Percentiles rank a stretch among this genome's conserved stretches.
Conservation (phyloP, 2,797 vertebrate species). For the Odontamblyopus rebecca region DNA sequence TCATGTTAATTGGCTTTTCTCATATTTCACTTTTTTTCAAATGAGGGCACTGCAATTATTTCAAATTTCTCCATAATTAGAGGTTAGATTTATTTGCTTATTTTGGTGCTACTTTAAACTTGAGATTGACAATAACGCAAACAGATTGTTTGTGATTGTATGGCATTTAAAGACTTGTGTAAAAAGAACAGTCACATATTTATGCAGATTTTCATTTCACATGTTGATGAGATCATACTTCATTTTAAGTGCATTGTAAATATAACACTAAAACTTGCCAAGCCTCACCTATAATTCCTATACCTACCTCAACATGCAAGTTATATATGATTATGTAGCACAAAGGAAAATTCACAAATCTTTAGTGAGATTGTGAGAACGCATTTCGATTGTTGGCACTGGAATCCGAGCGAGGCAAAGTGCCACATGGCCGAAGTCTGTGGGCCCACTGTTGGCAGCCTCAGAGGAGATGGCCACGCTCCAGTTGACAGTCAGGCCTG, state of each 20-base stretch:
- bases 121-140: conserved; percentile 58
- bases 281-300: conserved; percentile 39
- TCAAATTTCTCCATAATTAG: conserved; percentile 71
- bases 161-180: conserved; percentile 20
- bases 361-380: conserved; percentile 58
- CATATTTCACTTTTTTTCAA: conserved; percentile 72
- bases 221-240: neutral
- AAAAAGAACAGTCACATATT: conserved; percentile 31
- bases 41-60: conserved; percentile 80
- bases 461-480: conserved; percentile 59
- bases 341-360: conserved; percentile 64
- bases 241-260: neutral
- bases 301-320: conserved; percentile 45
- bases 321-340: conserved; percentile 43
- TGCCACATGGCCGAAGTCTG: conserved; percentile 73
- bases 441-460: conserved; percentile 67
- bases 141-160: conserved; percentile 11
- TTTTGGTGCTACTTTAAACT: conserved; percentile 62
- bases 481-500: conserved; percentile 59
- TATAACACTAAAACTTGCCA: conserved; percentile 11
- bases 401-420: conserved; percentile 59
- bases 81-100: conserved; percentile 65
- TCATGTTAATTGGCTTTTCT: conserved; percentile 82
- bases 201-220: neutral
- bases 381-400: conserved; percentile 66